These are phyloP conservation scores for Amphiprion percula DNA, from an alignment of 2,113 vertebrate species.

Conservation along the genomic window DNA sequence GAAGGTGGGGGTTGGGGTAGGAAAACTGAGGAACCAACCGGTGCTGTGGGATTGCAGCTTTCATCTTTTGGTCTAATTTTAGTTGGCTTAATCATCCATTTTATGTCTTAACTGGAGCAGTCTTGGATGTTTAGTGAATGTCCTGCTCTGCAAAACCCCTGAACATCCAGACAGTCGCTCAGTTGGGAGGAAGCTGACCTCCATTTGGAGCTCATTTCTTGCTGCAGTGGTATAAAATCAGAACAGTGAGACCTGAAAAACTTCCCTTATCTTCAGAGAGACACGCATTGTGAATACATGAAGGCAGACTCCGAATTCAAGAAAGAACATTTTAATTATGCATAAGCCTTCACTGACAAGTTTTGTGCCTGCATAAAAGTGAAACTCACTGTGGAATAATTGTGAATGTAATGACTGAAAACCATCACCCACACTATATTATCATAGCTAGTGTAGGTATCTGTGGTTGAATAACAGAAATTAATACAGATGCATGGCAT, in stretches of 20 bases:
- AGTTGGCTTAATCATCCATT: constrained; percentile 61
- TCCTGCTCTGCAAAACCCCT: constrained; percentile 32
- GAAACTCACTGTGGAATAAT: constrained; percentile 12
- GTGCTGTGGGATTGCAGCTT: constrained; percentile 37
- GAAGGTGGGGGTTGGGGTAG: constrained; percentile 54
- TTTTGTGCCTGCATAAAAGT: constrained; percentile 6
- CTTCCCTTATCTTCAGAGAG: neutral
- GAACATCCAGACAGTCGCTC: constrained; percentile 21
- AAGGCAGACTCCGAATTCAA: neutral
- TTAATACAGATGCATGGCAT: neutral
- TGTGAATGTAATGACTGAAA: neutral
- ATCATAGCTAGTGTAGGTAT: neutral
- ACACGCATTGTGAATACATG: constrained; percentile 16
- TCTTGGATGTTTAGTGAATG: constrained; percentile 19
- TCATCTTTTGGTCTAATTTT: constrained; percentile 67
- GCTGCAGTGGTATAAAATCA: constrained; percentile 5
- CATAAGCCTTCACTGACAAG: neutral
- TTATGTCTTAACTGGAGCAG: constrained; percentile 60
- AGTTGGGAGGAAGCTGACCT: constrained; percentile 51
- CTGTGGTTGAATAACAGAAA: neutral
- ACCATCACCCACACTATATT: neutral
- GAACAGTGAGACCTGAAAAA: neutral
- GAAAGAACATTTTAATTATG: constrained; percentile 5
- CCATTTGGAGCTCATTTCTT: constrained; percentile 47
- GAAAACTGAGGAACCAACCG: constrained; percentile 28